phyloP scores from a whole-genome alignment of 64 coral and sea anemone species.

The Anthopleura sola region DNA sequence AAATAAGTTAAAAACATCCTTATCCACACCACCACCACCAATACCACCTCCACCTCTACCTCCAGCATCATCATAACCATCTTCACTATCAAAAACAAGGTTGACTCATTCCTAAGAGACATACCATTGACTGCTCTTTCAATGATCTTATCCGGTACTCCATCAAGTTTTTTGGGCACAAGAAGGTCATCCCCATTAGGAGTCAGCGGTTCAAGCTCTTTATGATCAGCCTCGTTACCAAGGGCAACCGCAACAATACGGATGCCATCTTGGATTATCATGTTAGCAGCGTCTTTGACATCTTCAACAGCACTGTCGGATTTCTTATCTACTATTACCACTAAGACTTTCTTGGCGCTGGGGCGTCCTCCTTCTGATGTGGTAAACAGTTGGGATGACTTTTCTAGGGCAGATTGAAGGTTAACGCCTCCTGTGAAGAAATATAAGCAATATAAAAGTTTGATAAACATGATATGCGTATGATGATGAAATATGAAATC shows the following conservation, averaged over 20 bases:
- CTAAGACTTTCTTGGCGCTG: slow-evolving; percentile 39
- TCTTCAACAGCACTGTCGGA: slow-evolving; percentile 41
- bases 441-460: not conserved
- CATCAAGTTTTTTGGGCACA: not conserved
- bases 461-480: not conserved
- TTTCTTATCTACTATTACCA: slow-evolving; percentile 45
- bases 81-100: not conserved
- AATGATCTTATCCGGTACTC: slow-evolving; percentile 9
- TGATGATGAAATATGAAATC: too few species aligned
- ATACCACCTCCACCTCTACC: too few species aligned
- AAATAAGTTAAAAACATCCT: too few species aligned
- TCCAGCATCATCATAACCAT: not conserved
- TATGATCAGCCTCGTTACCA: slow-evolving; percentile 33
- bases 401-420: slow-evolving; percentile 19
- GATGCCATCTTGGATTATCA: slow-evolving; percentile 37
- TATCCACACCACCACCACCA: too few species aligned
- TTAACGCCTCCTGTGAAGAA: not conserved
- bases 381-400: slow-evolving; percentile 14
- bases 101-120: not conserved
- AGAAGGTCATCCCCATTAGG: slow-evolving; percentile 57
- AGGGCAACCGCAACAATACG: slow-evolving; percentile 48
- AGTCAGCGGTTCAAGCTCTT: slow-evolving; percentile 23
- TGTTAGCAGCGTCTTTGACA: slow-evolving; percentile 13
- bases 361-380: slow-evolving; percentile 22
- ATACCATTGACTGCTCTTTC: slow-evolving; percentile 20